phyloP scores from a whole-genome alignment of 2,113 vertebrate species.

The Odocoileus virginianus region DNA sequence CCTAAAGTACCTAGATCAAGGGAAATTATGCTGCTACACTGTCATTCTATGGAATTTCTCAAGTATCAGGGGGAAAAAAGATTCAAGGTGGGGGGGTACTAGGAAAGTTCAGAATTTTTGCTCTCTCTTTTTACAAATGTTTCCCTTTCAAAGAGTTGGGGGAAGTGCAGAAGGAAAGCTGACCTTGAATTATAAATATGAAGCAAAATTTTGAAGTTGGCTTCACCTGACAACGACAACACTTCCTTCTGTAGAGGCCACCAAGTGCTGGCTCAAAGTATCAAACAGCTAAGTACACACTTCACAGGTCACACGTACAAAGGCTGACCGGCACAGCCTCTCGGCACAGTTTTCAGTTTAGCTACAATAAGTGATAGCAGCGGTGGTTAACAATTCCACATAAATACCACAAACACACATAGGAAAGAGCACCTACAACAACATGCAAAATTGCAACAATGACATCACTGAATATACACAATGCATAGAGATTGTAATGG shows the following conservation, averaged over 20 bases:
- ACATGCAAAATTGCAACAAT: constrained; percentile 79
- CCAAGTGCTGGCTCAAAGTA: constrained; percentile 71
- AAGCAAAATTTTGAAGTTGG: constrained; percentile 60
- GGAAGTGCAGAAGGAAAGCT: not conserved
- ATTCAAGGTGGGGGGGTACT: not conserved
- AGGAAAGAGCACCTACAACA: constrained; percentile 67
- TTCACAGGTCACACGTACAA: constrained; percentile 59
- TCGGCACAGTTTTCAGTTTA: constrained; percentile 59
- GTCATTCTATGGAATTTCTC: not conserved
- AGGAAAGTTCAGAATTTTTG: constrained; percentile 28
- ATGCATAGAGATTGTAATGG: constrained; percentile 79
- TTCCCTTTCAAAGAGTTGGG: constrained; percentile 8
- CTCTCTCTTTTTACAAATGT: not conserved
- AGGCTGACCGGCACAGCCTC: constrained; percentile 68
- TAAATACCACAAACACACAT: constrained; percentile 68
- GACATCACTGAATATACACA: constrained; percentile 70
- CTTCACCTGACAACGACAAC: constrained; percentile 60
- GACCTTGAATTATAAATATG: constrained; percentile 50
- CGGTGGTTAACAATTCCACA: constrained; percentile 73
- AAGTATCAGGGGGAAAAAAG: not conserved
- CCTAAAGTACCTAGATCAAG: not conserved
- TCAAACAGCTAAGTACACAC: constrained; percentile 56
- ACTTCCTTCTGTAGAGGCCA: constrained; percentile 76
- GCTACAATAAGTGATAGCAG: constrained; percentile 75
- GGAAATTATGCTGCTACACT: not conserved